Percentiles rank a stretch among this genome's conserved stretches.
Evolutionary conservation across 2,797 vertebrate genomes (phyloP).

Genomic region (Platyrinchus mystaceus): DNA sequence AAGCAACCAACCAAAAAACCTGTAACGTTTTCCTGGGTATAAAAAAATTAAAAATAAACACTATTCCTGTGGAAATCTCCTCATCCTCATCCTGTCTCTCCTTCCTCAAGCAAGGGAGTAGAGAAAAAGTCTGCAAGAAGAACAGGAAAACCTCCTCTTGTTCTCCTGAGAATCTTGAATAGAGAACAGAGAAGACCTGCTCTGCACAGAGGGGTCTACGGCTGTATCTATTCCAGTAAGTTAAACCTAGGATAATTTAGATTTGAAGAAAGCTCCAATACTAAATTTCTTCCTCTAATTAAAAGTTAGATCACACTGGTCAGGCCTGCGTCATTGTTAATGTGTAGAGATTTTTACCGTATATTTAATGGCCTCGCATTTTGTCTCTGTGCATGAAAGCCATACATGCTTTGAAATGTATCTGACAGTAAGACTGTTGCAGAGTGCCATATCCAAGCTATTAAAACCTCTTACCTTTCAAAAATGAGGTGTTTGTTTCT

Average conservation of each 20-base stretch:
- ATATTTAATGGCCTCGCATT: not conserved
- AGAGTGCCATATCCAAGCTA: not conserved
- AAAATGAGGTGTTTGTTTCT: not conserved
- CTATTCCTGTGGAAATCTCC: not conserved
- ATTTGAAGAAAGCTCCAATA: not conserved
- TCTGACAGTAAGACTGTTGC: not conserved
- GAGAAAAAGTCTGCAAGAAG: not conserved
- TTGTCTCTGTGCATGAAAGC: not conserved
- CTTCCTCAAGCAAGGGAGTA: not conserved
- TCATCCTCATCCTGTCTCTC: not conserved
- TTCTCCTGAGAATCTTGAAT: not conserved
- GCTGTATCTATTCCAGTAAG: not conserved
- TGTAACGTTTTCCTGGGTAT: rapidly evolving
- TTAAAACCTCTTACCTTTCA: not conserved
- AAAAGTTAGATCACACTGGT: not conserved
- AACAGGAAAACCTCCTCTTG: not conserved
- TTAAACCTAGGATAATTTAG: not conserved
- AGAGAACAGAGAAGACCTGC: not conserved
- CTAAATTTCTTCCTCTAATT: not conserved
- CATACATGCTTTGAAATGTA: not conserved
- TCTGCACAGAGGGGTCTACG: not conserved
- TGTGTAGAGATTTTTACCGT: not conserved
- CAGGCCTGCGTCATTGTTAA: not conserved
- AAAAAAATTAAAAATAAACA: not conserved
- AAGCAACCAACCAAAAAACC: not conserved